Evolutionary conservation across 2,797 vertebrate genomes (phyloP).

Genomic region (Craterocephalus amniculus): DNA sequence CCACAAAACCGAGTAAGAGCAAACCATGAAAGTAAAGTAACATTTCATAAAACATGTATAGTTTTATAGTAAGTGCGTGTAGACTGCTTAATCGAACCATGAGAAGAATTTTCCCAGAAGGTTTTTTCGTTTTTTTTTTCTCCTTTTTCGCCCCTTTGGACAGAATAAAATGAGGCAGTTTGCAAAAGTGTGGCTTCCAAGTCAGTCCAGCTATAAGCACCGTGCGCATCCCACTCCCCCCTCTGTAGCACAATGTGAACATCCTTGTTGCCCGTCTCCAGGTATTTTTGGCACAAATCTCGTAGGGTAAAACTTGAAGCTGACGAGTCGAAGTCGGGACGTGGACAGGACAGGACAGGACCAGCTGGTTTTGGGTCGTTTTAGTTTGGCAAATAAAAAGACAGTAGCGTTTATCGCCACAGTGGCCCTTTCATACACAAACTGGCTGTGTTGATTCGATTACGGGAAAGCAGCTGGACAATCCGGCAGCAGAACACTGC

Average conservation of each 20-base stretch:
- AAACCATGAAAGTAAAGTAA: slow-evolving; percentile 51
- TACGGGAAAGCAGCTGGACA: slow-evolving; percentile 71
- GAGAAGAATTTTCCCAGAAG: slow-evolving; percentile 57
- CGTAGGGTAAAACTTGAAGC: slow-evolving; percentile 47
- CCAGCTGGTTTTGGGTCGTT: slow-evolving; percentile 64
- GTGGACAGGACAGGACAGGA: too few relatives aligned
- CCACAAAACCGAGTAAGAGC: slow-evolving; percentile 24
- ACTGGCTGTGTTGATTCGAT: slow-evolving; percentile 70
- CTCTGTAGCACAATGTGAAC: slow-evolving; percentile 42
- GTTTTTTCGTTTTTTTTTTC: slow-evolving; percentile 5
- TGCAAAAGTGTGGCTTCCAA: slow-evolving; percentile 70
- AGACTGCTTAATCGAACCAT: slow-evolving; percentile 63
- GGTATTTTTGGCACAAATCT: slow-evolving; percentile 62
- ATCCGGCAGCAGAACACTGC: slow-evolving; percentile 52
- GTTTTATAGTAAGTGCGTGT: slow-evolving; percentile 69
- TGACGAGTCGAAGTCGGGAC: slow-evolving; percentile 23
- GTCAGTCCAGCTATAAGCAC: slow-evolving; percentile 73
- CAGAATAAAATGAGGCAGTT: slow-evolving; percentile 73
- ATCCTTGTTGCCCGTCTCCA: slow-evolving; percentile 38
- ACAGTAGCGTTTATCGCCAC: slow-evolving; percentile 68
- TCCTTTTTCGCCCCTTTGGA: slow-evolving; percentile 59
- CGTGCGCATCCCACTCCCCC: slow-evolving; percentile 39
- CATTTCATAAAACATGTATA: slow-evolving; percentile 54
- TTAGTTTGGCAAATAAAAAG: slow-evolving; percentile 61
- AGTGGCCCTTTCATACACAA: slow-evolving; percentile 69